Conservation (phyloP, 37 sponge, comb jelly and placozoan species). For the Beroe forskalii region DNA sequence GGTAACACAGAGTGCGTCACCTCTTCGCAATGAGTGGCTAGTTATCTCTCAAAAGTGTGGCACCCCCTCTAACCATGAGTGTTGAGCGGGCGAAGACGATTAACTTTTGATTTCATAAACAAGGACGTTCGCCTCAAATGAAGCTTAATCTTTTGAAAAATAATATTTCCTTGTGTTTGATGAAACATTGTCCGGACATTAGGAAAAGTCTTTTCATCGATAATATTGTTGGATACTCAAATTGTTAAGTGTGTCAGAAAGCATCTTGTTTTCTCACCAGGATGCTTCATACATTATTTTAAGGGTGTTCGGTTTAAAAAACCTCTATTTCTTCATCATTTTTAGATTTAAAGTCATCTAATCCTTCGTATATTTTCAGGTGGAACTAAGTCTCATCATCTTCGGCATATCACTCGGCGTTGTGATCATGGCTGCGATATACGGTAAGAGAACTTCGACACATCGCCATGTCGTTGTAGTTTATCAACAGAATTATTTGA, state of each 20-base stretch:
- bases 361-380: slow-evolving; percentile 2
- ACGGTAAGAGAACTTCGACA: slow-evolving; percentile 1
- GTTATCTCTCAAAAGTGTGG: neutral
- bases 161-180: neutral
- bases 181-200: too few species aligned
- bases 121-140: too few species aligned
- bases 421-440: slow-evolving; percentile 59
- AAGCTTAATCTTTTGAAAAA: too few species aligned
- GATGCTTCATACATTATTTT: too few species aligned
- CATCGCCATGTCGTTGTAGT: neutral
- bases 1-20: neutral
- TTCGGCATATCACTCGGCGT: slow-evolving; percentile 58
- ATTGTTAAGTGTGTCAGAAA: too few species aligned
- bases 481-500: too few species aligned
- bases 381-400: slow-evolving; percentile 54
- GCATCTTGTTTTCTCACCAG: too few species aligned
- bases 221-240: too few species aligned
- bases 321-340: too few species aligned
- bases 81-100: neutral
- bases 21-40: neutral
- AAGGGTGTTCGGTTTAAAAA: too few species aligned
- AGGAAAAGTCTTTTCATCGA: too few species aligned
- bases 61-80: neutral
- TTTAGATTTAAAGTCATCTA: too few species aligned
- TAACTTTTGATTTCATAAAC: neutral